Evolutionary conservation across 2,888 invertebrate genomes (phyloP), one percentile per base, ranked within the genome.

Genomic region (Palloptera scutellata): DNA sequence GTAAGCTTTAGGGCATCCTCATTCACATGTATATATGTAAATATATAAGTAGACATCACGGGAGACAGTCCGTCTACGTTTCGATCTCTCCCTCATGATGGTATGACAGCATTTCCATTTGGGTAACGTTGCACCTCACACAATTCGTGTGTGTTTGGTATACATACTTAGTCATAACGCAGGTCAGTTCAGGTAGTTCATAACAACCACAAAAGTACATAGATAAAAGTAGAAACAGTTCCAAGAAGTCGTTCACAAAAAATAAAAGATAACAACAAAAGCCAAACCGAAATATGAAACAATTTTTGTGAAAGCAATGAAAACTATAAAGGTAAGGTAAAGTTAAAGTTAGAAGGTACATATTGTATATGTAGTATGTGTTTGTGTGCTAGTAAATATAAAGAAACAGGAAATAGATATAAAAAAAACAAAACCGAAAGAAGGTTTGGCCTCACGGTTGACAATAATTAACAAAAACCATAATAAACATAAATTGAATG

Each of bases 351-450:
- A 30, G 30, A 30, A 30, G 30, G 6, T 30, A 30, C 3, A 30
- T 30, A 30, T 30, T 4, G 30, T 30, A 30, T 30, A 30, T 6
- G 6, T 30, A 30, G 6, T 30, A 30, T 30, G 30, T 30, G 30
- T 30, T 2, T 30, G 30, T 30, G 30, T 30, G 3, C 6, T 6
- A n/a, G n/a, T n/a, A n/a, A n/a, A n/a, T n/a, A 30, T 30, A 30
- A 30, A 30, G 30, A 30, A 66, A 66, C 58, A 65, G 48, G 61
- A 55, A 66, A n/a, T n/a, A n/a, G n/a, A n/a, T n/a, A n/a, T n/a
- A n/a, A 68, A 52, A 57, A 65, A 68, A 68, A 67, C 68, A 70
- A 67, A 65, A 67, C 67, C 65, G 54, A 69, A 61, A 62, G 66
- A 60, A 45, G 52, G 61, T 62, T 53, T 51, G 66, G 64, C 62